Evolutionary conservation across 1,140 invertebrate genomes (phyloP), one percentile per base, ranked within the genome.

Genomic region (Harpegnathos saltator): DNA sequence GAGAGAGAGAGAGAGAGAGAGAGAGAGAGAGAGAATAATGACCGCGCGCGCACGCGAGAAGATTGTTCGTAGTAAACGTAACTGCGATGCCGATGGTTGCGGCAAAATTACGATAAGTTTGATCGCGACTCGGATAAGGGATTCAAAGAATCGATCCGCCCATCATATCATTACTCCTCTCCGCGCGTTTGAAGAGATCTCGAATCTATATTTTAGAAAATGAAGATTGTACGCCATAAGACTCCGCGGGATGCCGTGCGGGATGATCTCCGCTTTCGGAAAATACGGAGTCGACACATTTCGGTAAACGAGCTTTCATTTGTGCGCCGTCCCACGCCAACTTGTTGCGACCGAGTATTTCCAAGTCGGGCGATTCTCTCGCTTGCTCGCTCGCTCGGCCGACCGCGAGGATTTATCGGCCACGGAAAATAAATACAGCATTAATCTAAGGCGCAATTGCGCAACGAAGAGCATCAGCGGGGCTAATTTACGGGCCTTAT

Each of bases 401-500:
- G 56, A 58, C 56, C 52, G 22, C 11, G 17, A 33, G n/a, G 19
- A 81, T 81, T 81, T 81, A 71, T 72, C 33, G 52, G n/a, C n/a
- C 59, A 19, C 17, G 65, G 68, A 72, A 81, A 81, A 72, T 81
- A 72, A 81, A 72, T 72, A 61, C 66, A 58, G 33, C 52, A 72
- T 69, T 72, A 81, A 81, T 81, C 44, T 81, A 44, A 44, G 15
- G 52, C 54, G 77, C 71, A 81, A 81, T 81, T 72, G 74, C 48
- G 15, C 74, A 66, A 77, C 48, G 19, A 54, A 44, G 50, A 77
- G 74, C 65, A 75, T 75, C 44, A 65, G 73, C 26, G 29, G 61
- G 19, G 29, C 50, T 77, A 77, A 77, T 77, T 77, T 77, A 77
- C 19, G 61, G 17, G 14, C 29, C 61, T 77, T 77, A 77, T 77